Evolutionary conservation across 2,113 vertebrate species (phyloP), one percentile per base, ranked within the genome.

Genomic region (Mobula birostris): DNA sequence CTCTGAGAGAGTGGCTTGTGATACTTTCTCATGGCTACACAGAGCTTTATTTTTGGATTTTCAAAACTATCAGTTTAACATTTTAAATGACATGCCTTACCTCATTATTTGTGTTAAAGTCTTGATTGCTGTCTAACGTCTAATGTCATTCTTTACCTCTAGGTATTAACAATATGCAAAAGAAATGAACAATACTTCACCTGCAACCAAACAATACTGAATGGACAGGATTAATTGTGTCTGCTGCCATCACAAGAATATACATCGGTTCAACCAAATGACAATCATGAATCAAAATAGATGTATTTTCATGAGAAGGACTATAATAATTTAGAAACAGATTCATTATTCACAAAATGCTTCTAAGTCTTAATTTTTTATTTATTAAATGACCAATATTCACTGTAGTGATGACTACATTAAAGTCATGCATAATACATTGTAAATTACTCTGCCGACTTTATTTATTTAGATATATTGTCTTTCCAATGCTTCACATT

Each of bases 321-420:
- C 36, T 76, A 74, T 48, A 93, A 93, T 93, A 74, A 70, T 92
- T 32, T 92, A 11, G 90, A 92, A 72, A 8, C 63, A 56, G 68
- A 93, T 93, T 93, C 91, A 93, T 93, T 93, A 72, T 72, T 76
- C 91, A 93, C 70, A 93, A 93, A 74, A 56, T 21, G 24, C 68
- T 93, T 93, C 70, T 74, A 40, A 48, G 91, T 93, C 91, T 93
- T 93, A 93, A 93, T 93, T 93, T 93, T 92, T 92, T 93, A 74
- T 74, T 93, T 93, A 93, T 93, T 93, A 74, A 93, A 93, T 93
- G 91, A 93, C 91, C 91, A 93, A 76, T 93, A 93, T 40, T 74
- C 91, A 76, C 36, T 93, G 91, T 93, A 93, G 36, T 36, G 68
- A 93, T 76, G 70, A 93, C 91, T 74, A 74, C 19, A 74, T 74